phyloP scores from a whole-genome alignment of 2,888 invertebrate species.

The Cheilosia vulpina region DNA sequence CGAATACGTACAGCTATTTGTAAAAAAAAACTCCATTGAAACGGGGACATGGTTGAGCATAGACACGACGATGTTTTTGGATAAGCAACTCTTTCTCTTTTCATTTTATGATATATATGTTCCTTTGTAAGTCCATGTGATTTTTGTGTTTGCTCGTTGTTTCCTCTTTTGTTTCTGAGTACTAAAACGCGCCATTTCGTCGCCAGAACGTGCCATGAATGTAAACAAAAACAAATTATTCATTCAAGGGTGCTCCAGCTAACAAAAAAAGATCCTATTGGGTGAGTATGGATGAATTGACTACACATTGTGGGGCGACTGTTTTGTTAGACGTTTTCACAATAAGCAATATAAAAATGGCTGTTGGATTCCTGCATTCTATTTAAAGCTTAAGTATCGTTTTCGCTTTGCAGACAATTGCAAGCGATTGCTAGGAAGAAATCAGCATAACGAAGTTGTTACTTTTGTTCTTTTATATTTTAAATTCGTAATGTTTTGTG shows the following conservation, averaged over 20 bases:
- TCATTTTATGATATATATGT: constrained; percentile 34
- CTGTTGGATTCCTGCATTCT: constrained; percentile 40
- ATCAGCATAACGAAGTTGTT: constrained; percentile 9
- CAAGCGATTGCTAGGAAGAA: constrained; percentile 6
- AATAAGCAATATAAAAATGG: constrained; percentile 18
- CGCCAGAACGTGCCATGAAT: constrained; percentile 70
- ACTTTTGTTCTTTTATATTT: background rate
- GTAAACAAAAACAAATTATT: constrained; percentile 72
- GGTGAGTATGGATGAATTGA: constrained; percentile 58
- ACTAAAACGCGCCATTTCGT: constrained; percentile 63
- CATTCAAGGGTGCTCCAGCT: constrained; percentile 50
- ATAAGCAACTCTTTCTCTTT: constrained; percentile 28
- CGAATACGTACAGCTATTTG: too few species aligned
- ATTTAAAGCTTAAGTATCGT: constrained; percentile 23
- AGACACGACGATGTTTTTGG: constrained; percentile 1
- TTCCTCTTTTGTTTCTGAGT: constrained; percentile 44
- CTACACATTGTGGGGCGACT: constrained; percentile 16
- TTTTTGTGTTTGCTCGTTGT: constrained; percentile 43
- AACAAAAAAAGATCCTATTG: constrained; percentile 54
- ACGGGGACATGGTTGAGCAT: background rate
- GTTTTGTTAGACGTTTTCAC: constrained; percentile 1
- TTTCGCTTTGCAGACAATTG: constrained; percentile 9
- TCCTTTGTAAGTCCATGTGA: constrained; percentile 49
- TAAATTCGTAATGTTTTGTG: background rate
- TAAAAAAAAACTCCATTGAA: background rate